phyloP scores from a whole-genome alignment of 2,888 invertebrate genomes.

The Creontiades dilutus region DNA sequence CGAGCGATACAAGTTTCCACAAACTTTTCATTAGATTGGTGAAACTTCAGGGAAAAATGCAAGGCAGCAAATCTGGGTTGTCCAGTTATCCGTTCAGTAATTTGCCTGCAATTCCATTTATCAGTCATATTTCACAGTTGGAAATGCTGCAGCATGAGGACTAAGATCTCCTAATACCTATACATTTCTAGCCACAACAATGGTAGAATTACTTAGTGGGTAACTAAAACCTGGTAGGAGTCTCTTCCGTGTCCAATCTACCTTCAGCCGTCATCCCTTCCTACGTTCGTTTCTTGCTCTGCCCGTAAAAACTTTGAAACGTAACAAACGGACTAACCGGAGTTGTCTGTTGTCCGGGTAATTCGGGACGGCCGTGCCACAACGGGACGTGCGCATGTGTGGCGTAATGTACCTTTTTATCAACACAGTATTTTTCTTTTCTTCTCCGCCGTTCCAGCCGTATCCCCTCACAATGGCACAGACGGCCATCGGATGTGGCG shows the following conservation, averaged over 20 bases:
- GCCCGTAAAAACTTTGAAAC: background rate
- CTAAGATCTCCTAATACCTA: no score
- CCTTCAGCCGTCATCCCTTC: background rate
- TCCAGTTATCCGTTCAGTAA: no score
- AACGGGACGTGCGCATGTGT: conserved; percentile 25
- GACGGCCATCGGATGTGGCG: conserved; percentile 25
- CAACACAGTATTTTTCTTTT: background rate
- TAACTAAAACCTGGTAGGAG: no score
- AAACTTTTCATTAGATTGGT: no score
- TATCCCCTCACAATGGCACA: background rate
- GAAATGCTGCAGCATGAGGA: no score
- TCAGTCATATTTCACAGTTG: no score
- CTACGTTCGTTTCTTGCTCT: background rate
- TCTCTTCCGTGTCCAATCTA: background rate
- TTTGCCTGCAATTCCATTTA: no score
- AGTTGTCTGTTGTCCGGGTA: background rate
- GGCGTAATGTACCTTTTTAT: conserved; percentile 15
- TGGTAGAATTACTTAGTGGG: no score
- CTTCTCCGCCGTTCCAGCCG: conserved; percentile 4
- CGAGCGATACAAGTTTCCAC: no score
- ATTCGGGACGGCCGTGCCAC: conserved; percentile 31
- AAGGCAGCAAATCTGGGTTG: no score
- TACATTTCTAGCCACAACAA: no score
- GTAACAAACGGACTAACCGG: conserved; percentile 16
- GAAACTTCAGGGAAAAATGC: no score